phyloP scores from a whole-genome alignment of 2,888 invertebrate species.

The Drosophila setosimentum region DNA sequence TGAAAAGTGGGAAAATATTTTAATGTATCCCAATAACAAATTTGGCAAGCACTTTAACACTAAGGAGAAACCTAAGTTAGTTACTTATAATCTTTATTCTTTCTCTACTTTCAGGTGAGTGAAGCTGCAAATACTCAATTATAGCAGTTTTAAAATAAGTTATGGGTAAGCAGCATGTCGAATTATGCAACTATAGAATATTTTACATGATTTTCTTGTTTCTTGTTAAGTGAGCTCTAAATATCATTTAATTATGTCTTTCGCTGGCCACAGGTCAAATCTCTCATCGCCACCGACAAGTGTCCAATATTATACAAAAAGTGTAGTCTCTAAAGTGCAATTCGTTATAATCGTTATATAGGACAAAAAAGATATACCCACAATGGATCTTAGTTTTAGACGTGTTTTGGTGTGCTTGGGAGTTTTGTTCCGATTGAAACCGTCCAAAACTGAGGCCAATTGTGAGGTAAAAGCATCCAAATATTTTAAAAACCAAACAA shows the following conservation, averaged over 20 bases:
- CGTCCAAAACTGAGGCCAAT: conserved; percentile 86
- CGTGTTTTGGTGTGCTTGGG: conserved; percentile 86
- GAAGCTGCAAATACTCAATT: neutral
- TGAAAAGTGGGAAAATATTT: neutral
- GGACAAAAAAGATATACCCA: conserved; percentile 43
- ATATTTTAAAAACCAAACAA: neutral
- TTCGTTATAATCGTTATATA: neutral
- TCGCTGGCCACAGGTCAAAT: neutral
- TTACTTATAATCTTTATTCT: neutral
- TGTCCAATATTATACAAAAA: conserved; percentile 7
- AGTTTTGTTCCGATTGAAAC: conserved; percentile 85
- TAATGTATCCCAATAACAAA: too few species aligned
- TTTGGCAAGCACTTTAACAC: neutral
- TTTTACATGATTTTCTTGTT: neutral
- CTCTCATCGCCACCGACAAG: neutral
- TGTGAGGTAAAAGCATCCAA: conserved; percentile 67
- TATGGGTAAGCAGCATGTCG: conserved; percentile 25
- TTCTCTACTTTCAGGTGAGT: conserved; percentile 49
- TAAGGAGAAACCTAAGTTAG: neutral
- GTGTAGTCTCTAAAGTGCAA: neutral
- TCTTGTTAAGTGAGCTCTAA: neutral
- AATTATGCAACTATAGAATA: neutral
- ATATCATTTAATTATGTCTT: neutral
- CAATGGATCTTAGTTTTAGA: conserved; percentile 85
- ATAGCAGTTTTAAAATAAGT: neutral